Conservation (phyloP, 2,888 invertebrate species). For the Diarsia rubi region DNA sequence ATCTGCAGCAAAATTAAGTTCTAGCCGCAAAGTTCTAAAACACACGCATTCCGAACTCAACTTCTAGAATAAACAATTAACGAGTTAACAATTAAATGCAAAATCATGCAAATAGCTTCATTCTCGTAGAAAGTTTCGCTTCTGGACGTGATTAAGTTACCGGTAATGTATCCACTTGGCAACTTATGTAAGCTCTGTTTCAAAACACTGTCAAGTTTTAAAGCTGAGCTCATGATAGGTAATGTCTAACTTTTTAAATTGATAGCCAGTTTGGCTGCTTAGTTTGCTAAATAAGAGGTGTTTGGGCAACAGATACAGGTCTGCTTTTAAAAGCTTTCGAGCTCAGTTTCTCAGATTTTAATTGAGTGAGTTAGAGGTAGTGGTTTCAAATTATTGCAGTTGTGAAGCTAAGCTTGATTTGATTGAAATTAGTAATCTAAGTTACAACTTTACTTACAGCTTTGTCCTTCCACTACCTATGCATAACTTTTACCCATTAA, state of each 20-base stretch:
- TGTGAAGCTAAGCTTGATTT: not conserved
- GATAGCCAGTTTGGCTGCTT: conserved; percentile 13
- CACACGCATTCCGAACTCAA: conserved; percentile 25
- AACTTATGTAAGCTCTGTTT: conserved; percentile 41
- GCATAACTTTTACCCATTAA: not conserved
- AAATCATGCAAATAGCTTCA: conserved; percentile 58
- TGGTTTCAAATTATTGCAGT: not conserved
- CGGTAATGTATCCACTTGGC: conserved; percentile 39
- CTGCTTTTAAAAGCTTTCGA: conserved; percentile 24
- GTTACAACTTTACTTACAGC: not conserved
- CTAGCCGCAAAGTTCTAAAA: conserved; percentile 32
- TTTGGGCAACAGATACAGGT: conserved; percentile 15
- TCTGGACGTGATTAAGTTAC: conserved; percentile 48
- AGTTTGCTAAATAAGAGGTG: conserved; percentile 24
- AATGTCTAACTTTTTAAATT: conserved; percentile 46
- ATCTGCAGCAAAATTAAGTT: conserved; percentile 10
- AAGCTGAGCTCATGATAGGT: conserved; percentile 46
- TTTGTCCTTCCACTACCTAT: not conserved
- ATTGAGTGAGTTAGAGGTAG: not conserved
- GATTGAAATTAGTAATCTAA: not conserved
- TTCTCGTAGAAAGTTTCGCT: conserved; percentile 49
- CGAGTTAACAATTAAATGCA: conserved; percentile 54
- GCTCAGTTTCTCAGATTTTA: not conserved
- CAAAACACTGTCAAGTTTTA: conserved; percentile 42
- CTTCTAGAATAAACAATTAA: conserved; percentile 59